Evolutionary conservation across 1,140 invertebrate genomes (phyloP).

Genomic region (Polypedilum vanderplanki): DNA sequence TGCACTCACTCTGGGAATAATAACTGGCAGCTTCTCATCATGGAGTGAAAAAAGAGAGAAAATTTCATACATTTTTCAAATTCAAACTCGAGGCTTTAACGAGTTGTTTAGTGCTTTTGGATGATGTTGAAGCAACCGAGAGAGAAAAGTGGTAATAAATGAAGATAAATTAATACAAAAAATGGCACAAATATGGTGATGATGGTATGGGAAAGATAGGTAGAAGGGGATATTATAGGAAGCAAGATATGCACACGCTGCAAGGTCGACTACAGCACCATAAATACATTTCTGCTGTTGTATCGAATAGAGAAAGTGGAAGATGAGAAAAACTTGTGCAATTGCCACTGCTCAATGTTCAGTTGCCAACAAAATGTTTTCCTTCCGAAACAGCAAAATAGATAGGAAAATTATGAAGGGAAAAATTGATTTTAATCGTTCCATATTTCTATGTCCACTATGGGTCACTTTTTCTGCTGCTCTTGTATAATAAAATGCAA

Average conservation of each 20-base stretch:
- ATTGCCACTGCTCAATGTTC: constrained; percentile 1
- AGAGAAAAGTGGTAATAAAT: constrained; percentile 13
- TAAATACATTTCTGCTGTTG: neutral
- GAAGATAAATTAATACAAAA: constrained; percentile 6
- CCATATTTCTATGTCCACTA: neutral
- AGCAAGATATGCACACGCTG: too few species aligned
- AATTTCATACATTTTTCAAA: too few species aligned
- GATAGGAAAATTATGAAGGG: neutral
- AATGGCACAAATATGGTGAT: neutral
- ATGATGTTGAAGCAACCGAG: neutral
- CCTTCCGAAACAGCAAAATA: neutral
- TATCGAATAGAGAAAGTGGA: neutral
- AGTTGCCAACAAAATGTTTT: constrained; percentile 9
- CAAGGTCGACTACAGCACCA: neutral
- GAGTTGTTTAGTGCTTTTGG: constrained; percentile 1
- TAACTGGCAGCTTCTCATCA: too few species aligned
- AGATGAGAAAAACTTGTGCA: neutral
- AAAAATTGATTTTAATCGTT: constrained; percentile 14
- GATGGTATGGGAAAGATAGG: too few species aligned
- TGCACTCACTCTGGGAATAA: too few species aligned
- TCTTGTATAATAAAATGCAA: neutral
- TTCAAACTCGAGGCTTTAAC: neutral
- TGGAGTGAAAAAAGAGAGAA: too few species aligned
- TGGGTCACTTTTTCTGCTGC: neutral
- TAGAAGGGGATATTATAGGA: too few species aligned